Conservation (phyloP, 2,113 vertebrate species). For the Cinclus cinclus region DNA sequence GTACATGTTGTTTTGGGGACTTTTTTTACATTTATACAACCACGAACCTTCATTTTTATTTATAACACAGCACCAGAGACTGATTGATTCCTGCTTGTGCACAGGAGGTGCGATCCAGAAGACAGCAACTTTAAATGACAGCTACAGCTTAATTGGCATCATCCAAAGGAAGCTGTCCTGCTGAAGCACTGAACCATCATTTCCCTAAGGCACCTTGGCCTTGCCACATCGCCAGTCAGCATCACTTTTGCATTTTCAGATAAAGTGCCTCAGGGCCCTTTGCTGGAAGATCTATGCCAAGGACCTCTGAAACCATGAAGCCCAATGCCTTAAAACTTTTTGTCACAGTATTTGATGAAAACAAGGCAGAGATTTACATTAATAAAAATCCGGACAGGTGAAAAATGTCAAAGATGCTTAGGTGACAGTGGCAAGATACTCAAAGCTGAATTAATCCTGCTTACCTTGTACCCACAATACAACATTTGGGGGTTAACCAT, state of each 20-base stretch:
- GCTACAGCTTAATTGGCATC: slow-evolving; percentile 64
- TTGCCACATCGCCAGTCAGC: slow-evolving; percentile 11
- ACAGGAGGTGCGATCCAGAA: background rate
- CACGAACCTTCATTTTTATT: slow-evolving; percentile 10
- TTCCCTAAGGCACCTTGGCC: slow-evolving; percentile 35
- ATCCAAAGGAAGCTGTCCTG: slow-evolving; percentile 27
- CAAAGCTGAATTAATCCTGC: background rate
- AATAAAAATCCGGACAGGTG: background rate
- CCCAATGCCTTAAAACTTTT: slow-evolving; percentile 1
- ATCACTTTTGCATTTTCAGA: slow-evolving; percentile 26
- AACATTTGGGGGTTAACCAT: background rate
- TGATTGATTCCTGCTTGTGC: slow-evolving; percentile 22
- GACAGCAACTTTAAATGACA: slow-evolving; percentile 47
- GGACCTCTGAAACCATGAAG: background rate
- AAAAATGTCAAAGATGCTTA: background rate
- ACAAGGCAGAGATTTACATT: background rate
- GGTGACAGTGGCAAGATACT: background rate
- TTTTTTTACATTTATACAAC: background rate
- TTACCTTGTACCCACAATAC: background rate
- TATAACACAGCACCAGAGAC: background rate
- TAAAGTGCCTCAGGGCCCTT: slow-evolving; percentile 28
- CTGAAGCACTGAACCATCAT: slow-evolving; percentile 39
- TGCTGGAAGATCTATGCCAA: background rate
- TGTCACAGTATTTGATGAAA: slow-evolving; percentile 18
- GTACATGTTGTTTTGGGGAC: background rate